Conservation (phyloP, 2,888 invertebrate genomes). For the Caenorhabditis drosophilae region DNA sequence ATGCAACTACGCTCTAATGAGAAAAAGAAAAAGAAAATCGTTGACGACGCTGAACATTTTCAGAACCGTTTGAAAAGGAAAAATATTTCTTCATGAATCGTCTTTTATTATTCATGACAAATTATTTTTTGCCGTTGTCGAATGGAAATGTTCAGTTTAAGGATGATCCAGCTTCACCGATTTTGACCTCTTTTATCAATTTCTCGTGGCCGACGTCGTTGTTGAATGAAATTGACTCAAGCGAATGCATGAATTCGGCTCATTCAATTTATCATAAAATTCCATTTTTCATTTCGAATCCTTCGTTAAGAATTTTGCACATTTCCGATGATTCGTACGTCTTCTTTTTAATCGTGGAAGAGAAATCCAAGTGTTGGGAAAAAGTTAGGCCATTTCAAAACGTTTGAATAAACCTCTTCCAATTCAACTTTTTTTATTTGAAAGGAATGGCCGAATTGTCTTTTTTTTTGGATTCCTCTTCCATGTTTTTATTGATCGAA, state of each 20-base stretch:
- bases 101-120: background rate
- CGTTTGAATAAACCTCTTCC: no score
- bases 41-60: no score
- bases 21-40: no score
- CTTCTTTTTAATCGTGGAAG: no score
- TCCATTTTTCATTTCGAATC: constrained; percentile 31
- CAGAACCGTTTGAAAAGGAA: background rate
- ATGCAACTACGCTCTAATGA: no score
- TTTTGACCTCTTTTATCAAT: background rate
- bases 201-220: no score
- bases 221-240: background rate
- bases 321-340: constrained; percentile 16
- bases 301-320: constrained; percentile 9
- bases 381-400: no score
- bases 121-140: background rate
- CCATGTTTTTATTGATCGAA: no score
- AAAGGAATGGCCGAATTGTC: no score
- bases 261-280: constrained; percentile 20
- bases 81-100: background rate
- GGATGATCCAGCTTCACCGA: background rate
- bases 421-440: no score
- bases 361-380: no score
- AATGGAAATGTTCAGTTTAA: background rate
- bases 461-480: no score
- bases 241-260: background rate